Base-by-base conservation (phyloP, 2,888 invertebrate genomes). In the Stenoptilia bipunctidactyla region DNA sequence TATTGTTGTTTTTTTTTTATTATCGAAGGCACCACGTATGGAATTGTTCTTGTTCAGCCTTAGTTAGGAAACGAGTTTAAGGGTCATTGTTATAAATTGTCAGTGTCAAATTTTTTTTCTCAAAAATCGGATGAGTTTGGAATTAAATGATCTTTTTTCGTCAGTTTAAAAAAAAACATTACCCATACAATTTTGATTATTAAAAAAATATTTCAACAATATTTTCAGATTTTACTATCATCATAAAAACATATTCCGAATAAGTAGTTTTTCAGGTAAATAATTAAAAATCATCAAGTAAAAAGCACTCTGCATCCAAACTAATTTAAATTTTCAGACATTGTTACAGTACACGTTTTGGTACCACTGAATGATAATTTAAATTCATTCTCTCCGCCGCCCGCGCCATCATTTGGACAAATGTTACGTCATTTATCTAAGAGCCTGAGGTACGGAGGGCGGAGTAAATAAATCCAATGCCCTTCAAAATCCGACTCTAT, bases 351-450 rank as follows among this genome's bases (percentile, higher is more conserved):
- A 61, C 73, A 66, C 72, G 79, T 74, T n/a, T n/a, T 75, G 70
- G 74, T 76, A 83, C 69, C 76, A 82, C 82, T 80, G 84, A 82
- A 85, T 84, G 85, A 85, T 85, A 85, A 85, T 85, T 85, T 85
- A 85, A 85, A 85, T 85, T 85, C 85, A 85, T 85, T 85, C 83
- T 84, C 85, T 85, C 70, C 73, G 72, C 74, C 83, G 82, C 83
- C 83, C 82, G 82, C 83, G 83, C 85, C 85, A 85, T 85, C 85
- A 85, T 85, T 84, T 80, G 84, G 85, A 85, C 85, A 85, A 85
- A 85, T 85, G 84, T 71, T 73, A 70, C 70, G 69, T 79, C 83
- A 84, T 85, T 85, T 84, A 74, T 85, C 84, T 82, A 68, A 71
- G 74, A 74, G 80, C 52, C 53, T 64, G 73, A 58, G 54, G 61